Evolutionary conservation across 2,888 invertebrate genomes (phyloP), one percentile per base, ranked within the genome.

Genomic region (Chalcosyrphus nemorum): DNA sequence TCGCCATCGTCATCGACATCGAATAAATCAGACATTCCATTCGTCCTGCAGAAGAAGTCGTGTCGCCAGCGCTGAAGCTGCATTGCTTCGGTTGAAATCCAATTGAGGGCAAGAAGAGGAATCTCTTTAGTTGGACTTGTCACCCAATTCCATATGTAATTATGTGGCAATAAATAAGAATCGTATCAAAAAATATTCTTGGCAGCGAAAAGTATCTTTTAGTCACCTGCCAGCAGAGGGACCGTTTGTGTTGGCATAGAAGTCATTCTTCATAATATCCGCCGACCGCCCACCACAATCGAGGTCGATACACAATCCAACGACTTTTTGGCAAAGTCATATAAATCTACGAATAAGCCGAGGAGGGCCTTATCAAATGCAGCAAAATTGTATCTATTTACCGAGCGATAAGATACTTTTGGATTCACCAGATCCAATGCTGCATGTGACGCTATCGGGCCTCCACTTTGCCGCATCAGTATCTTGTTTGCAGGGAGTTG

Each of bases 61-160:
- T 71, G 74, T 80, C 84, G 80, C 84, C 84, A 80, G 68, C n/a
- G n/a, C 41, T 15, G 15, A 6, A 52, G 35, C 52, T 80, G 65
- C 72, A 72, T 35, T 68, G 56, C 54, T 24, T 35, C 13, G 4
- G 3, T 11, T 54, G 3, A 47, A 78, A 56, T 78, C 63, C 15
- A 19, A 45, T 66, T 74, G 74, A 61, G 54, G 56, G 38, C 38
- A 50, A 29, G 27, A 27, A 21, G 17, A 1, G 6, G 7, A 38
- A 43, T 4, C 13, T 45, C 57, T 50, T 63, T 41, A 57, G 43
- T 66, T 80, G 43, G 65, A 65, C 38, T 57, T 75, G 84, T 84
- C 84, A 84, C 84, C 84, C 80, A 70, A 70, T 84, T 74, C 74
- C 80, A 84, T 70, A 80, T 59, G 80, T 80, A 84, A 84, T 80